These are phyloP conservation scores for Sisor rabdophorus DNA, from an alignment of 2,113 vertebrate genomes.

Conservation along the genomic window DNA sequence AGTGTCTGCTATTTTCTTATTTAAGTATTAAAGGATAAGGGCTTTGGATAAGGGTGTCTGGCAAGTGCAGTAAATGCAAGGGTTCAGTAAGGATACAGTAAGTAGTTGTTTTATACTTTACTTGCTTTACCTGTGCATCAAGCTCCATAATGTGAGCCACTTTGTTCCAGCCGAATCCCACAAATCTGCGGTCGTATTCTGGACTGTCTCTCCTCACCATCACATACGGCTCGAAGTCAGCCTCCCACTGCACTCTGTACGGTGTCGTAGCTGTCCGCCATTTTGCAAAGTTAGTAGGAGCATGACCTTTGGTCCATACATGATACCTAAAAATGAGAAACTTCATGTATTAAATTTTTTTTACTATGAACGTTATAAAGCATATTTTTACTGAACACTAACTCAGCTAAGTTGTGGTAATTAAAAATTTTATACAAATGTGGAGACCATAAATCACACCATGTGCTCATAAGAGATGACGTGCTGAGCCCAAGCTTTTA, in stretches of 20 bases:
- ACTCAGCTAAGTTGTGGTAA: not conserved
- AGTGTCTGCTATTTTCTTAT: no score
- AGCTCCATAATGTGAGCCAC: slow-evolving; percentile 64
- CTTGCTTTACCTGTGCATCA: slow-evolving; percentile 84
- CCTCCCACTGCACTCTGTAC: no score
- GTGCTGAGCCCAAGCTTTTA: not conserved
- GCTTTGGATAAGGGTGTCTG: no score
- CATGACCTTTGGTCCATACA: slow-evolving; percentile 96
- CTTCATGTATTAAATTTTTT: not conserved
- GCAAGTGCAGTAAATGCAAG: no score
- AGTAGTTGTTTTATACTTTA: no score
- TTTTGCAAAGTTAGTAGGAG: slow-evolving; percentile 77
- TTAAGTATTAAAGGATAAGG: no score
- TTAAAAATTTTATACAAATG: not conserved
- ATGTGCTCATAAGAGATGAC: not conserved
- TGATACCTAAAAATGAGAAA: slow-evolving; percentile 78
- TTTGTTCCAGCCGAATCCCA: no score
- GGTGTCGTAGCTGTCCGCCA: no score
- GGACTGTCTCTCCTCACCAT: no score
- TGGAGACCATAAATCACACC: slow-evolving; percentile 14
- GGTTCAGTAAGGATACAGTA: no score
- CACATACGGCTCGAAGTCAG: no score
- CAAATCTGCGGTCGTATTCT: no score
- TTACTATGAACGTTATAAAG: not conserved
- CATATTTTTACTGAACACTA: not conserved